Conservation (phyloP, 1,140 invertebrate species). For the Drosophila pseudoobscura region DNA sequence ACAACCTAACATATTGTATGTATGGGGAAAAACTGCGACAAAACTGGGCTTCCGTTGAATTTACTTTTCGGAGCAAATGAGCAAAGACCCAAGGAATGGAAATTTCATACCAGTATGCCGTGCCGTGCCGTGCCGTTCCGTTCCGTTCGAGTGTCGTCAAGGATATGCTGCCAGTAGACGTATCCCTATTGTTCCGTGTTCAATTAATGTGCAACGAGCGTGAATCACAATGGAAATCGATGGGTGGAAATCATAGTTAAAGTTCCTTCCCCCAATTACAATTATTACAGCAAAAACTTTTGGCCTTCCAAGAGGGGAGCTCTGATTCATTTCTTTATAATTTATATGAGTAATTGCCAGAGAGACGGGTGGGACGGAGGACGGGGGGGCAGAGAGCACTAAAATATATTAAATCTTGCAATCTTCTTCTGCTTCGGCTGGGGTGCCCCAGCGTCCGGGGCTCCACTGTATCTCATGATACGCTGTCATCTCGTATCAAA, state of each 20-base stretch:
- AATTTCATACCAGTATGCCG: slow-evolving; percentile 71
- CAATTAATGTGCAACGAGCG: slow-evolving; percentile 79
- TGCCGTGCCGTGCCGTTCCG: neutral
- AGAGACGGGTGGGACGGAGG: neutral
- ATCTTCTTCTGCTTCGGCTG: slow-evolving; percentile 6
- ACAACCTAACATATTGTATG: no score
- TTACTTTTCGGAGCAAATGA: slow-evolving; percentile 59
- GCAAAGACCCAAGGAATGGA: slow-evolving; percentile 57
- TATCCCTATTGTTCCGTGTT: slow-evolving; percentile 51
- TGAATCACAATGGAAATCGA: slow-evolving; percentile 64
- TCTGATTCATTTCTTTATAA: slow-evolving; percentile 77
- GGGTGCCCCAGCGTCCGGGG: neutral
- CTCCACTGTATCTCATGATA: slow-evolving; percentile 1
- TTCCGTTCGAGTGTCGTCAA: slow-evolving; percentile 58
- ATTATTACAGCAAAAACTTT: slow-evolving; percentile 74
- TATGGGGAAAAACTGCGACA: slow-evolving; percentile 28
- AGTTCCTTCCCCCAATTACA: slow-evolving; percentile 66
- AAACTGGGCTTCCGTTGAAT: slow-evolving; percentile 64
- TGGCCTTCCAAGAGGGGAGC: slow-evolving; percentile 46
- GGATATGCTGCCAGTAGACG: slow-evolving; percentile 44
- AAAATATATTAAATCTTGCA: slow-evolving; percentile 67
- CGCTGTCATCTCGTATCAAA: slow-evolving; percentile 68
- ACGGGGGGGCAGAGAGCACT: slow-evolving; percentile 22
- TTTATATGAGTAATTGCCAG: slow-evolving; percentile 72
- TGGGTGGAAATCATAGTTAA: slow-evolving; percentile 53